These are phyloP conservation scores for Brevipalpus yothersi DNA, from an alignment of 1,140 invertebrate genomes.

Conservation along the genomic window DNA sequence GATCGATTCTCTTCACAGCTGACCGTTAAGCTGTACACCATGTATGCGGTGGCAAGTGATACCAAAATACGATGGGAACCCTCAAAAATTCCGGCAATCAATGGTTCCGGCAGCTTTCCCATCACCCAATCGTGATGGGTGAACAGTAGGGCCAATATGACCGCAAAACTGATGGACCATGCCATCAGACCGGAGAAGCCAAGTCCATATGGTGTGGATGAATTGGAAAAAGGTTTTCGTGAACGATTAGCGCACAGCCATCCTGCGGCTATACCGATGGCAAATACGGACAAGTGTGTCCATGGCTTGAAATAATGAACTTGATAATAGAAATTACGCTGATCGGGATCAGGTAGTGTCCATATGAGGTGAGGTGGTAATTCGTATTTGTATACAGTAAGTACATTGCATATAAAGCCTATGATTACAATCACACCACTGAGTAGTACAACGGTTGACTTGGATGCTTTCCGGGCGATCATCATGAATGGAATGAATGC, in stretches of 20 bases:
- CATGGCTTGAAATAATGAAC: constrained; percentile 8
- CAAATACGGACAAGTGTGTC: constrained; percentile 9
- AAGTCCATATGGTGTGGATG: neutral
- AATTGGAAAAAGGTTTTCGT: neutral
- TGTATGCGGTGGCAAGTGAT: neutral
- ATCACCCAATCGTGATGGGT: constrained; percentile 3
- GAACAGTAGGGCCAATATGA: neutral
- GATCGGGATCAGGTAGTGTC: constrained; percentile 12
- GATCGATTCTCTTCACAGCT: neutral
- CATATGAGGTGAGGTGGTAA: constrained; percentile 12
- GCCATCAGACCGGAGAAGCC: neutral
- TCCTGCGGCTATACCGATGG: constrained; percentile 8
- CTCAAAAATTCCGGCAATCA: constrained; percentile 8
- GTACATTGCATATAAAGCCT: constrained; percentile 10
- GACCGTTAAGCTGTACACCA: neutral
- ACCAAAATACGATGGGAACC: neutral
- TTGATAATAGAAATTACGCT: constrained; percentile 7
- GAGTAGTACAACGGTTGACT: neutral
- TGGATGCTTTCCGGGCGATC: neutral
- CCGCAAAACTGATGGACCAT: neutral
- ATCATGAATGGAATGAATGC: constrained; percentile 10
- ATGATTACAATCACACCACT: neutral
- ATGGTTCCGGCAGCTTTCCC: constrained; percentile 4
- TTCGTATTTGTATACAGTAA: constrained; percentile 10
- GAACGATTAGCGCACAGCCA: neutral